Percentiles rank a stretch among this genome's conserved stretches.
phyloP scores from a whole-genome alignment of 2,113 vertebrate species.

The Lagopus muta region DNA sequence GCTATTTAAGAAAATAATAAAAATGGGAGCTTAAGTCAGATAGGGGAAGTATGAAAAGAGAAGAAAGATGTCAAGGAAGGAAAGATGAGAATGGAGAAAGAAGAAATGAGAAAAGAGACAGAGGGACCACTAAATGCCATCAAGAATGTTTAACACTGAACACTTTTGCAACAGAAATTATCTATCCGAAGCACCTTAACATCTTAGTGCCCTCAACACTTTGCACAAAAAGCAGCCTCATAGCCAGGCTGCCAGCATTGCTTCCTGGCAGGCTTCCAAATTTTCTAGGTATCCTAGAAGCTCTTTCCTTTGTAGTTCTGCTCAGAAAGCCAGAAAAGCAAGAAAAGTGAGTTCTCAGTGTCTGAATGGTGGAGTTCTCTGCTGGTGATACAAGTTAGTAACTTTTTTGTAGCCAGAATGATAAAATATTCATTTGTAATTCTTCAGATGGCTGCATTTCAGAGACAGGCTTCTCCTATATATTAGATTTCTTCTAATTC shows the following conservation, averaged over 20 bases:
- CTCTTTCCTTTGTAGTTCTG: conserved; percentile 2
- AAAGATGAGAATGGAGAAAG: neutral
- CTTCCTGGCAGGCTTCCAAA: conserved; percentile 5
- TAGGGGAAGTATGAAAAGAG: neutral
- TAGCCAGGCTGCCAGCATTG: neutral
- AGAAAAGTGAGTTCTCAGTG: neutral
- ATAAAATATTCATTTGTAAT: neutral
- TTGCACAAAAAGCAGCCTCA: neutral
- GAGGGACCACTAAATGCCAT: neutral
- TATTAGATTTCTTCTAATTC: neutral
- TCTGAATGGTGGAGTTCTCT: neutral
- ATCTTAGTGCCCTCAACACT: neutral
- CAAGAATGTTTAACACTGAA: neutral
- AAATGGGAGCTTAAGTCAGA: neutral
- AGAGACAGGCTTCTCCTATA: neutral
- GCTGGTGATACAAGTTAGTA: neutral
- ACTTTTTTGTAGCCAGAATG: neutral
- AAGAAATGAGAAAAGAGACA: neutral
- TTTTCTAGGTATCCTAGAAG: conserved; percentile 18
- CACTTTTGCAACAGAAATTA: neutral
- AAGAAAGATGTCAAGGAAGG: neutral
- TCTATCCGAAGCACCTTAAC: neutral
- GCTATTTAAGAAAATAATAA: neutral
- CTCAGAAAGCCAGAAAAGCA: neutral
- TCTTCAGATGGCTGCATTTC: neutral